A percentile compares a stretch with the other conserved stretches of the same genome.
Evolutionary conservation across 1,140 invertebrate species (phyloP).

Genomic region (Drosophila watanabei): DNA sequence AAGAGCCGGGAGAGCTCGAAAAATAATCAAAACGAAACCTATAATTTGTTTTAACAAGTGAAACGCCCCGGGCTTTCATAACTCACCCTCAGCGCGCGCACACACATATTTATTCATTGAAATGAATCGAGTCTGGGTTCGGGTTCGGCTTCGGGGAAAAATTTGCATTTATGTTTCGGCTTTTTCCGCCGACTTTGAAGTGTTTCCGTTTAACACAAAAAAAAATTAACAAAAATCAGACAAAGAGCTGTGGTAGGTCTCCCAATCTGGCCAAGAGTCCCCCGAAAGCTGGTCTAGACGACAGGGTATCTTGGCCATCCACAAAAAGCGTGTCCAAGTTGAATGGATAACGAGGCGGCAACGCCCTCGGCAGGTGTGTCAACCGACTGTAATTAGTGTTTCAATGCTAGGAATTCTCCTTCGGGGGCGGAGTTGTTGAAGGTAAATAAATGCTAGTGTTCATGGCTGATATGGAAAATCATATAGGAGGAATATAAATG

Average conservation of each 20-base stretch:
- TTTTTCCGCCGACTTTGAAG: slow-evolving; percentile 53
- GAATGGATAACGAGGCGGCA: slow-evolving; percentile 7
- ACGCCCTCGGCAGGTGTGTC: slow-evolving; percentile 28
- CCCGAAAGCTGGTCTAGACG: slow-evolving; percentile 31
- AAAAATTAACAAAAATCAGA: slow-evolving; percentile 14
- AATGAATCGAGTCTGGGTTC: slow-evolving; percentile 41
- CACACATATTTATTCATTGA: slow-evolving; percentile 39
- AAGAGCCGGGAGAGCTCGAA: slow-evolving; percentile 31
- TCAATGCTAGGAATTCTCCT: slow-evolving; percentile 30
- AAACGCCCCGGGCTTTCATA: slow-evolving; percentile 75
- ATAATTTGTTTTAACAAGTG: slow-evolving; percentile 82
- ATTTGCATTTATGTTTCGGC: slow-evolving; percentile 67
- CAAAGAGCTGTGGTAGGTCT: neutral
- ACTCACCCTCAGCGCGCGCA: slow-evolving; percentile 35
- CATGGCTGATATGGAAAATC: slow-evolving; percentile 5
- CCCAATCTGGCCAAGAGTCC: slow-evolving; percentile 28
- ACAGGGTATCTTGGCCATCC: slow-evolving; percentile 12
- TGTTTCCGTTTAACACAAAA: slow-evolving; percentile 40
- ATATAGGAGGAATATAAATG: neutral
- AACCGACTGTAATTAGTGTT: slow-evolving; percentile 47
- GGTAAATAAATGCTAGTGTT: slow-evolving; percentile 38
- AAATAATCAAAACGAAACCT: slow-evolving; percentile 80
- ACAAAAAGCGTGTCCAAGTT: slow-evolving; percentile 25
- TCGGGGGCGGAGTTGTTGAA: slow-evolving; percentile 39
- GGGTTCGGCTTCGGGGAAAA: slow-evolving; percentile 13